Conservation (phyloP, 2,888 invertebrate genomes). For the Hyppa rectilinea region DNA sequence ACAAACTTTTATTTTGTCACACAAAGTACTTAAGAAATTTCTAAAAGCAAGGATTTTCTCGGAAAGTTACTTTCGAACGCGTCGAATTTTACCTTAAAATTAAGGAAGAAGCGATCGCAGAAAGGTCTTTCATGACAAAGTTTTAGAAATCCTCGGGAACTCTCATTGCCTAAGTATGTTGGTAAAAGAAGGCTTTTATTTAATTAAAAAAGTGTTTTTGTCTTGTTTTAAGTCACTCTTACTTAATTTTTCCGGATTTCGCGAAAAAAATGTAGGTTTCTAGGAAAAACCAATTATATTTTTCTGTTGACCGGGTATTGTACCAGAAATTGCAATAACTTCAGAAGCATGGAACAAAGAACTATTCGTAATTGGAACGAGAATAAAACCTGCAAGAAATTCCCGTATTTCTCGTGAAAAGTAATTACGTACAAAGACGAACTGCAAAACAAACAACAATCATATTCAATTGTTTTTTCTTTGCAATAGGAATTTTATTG, state of each 20-base stretch:
- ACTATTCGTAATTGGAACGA: conserved; percentile 12
- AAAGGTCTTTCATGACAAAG: conserved; percentile 17
- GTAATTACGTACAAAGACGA: not conserved
- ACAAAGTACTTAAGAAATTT: conserved; percentile 42
- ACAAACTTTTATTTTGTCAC: conserved; percentile 42
- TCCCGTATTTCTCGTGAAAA: conserved; percentile 10
- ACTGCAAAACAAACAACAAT: conserved; percentile 1
- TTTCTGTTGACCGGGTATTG: too few relatives aligned
- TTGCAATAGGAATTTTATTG: too few relatives aligned
- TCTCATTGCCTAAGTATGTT: conserved; percentile 35
- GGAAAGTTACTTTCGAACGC: conserved; percentile 16
- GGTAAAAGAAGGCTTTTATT: conserved; percentile 26
- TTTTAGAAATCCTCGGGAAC: conserved; percentile 19
- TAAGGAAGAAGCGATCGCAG: conserved; percentile 17
- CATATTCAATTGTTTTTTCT: conserved; percentile 7
- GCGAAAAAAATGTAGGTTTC: too few relatives aligned
- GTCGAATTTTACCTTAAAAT: conserved; percentile 48
- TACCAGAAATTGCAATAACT: not conserved
- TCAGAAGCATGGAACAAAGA: not conserved
- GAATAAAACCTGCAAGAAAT: not conserved
- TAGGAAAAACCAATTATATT: not conserved
- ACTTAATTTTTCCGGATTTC: not conserved
- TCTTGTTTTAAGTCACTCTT: not conserved
- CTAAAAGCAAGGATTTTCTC: conserved; percentile 38
- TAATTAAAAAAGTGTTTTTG: conserved; percentile 50